Evolutionary conservation across 2,797 vertebrate genomes (phyloP).

Genomic region (Syndactyla subalaris): DNA sequence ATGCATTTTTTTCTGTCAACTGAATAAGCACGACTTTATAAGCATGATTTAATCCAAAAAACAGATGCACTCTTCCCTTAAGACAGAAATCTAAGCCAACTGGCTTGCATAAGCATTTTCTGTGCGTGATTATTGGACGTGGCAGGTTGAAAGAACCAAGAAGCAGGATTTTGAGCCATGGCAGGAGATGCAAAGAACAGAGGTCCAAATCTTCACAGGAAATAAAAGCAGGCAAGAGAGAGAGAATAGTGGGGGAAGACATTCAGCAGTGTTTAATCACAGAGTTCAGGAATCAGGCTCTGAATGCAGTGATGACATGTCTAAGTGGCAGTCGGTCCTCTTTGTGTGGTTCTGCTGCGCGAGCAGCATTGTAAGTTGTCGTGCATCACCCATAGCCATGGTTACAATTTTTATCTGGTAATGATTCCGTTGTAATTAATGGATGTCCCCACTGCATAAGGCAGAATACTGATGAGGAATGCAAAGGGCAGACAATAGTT

Average conservation of each 20-base stretch:
- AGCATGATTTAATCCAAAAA: constrained; percentile 74
- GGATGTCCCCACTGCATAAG: constrained; percentile 17
- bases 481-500: not conserved
- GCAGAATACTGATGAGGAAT: constrained; percentile 45
- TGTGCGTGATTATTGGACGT: constrained; percentile 61
- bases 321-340: not conserved
- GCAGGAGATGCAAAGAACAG: constrained; percentile 64
- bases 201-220: constrained; percentile 63
- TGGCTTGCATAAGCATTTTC: constrained; percentile 53
- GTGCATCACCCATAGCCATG: constrained; percentile 23
- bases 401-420: constrained; percentile 52
- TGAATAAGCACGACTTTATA: constrained; percentile 74
- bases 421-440: constrained; percentile 42
- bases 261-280: constrained; percentile 3
- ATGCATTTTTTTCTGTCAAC: constrained; percentile 66
- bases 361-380: not conserved
- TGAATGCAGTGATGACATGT: not conserved
- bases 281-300: constrained; percentile 40
- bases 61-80: constrained; percentile 74
- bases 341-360: not conserved
- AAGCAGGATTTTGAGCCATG: constrained; percentile 55
- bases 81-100: constrained; percentile 68
- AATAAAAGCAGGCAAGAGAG: constrained; percentile 45
- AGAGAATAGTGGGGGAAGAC: not conserved
- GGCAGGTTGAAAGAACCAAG: constrained; percentile 72